phyloP scores from a whole-genome alignment of 2,888 invertebrate species.

The Nematopogon swammerdamellus region DNA sequence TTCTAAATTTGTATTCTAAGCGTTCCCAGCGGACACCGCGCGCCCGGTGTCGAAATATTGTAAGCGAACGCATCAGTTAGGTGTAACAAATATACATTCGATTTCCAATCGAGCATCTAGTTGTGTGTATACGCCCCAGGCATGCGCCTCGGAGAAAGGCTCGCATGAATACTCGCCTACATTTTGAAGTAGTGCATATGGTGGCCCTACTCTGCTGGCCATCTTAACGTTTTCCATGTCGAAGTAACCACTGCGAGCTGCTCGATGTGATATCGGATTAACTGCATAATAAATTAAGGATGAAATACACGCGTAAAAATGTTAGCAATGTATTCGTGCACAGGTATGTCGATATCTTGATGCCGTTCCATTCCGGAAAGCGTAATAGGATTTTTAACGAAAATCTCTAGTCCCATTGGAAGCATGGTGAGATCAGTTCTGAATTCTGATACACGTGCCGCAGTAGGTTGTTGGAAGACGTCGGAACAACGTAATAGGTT shows the following conservation, averaged over 20 bases:
- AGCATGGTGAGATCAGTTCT: conserved; percentile 33
- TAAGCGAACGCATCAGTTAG: neutral
- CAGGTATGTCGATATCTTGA: conserved; percentile 30
- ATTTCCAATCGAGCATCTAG: neutral
- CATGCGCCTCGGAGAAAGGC: no score
- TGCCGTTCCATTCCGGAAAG: conserved; percentile 19
- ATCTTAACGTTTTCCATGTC: neutral
- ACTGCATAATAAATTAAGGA: conserved; percentile 46
- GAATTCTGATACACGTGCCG: neutral
- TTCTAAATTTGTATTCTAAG: conserved; percentile 42
- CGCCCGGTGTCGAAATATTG: neutral
- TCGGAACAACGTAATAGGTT: neutral
- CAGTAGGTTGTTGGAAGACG: neutral
- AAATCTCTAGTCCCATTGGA: conserved; percentile 69
- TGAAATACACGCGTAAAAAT: conserved; percentile 16
- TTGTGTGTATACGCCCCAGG: no score
- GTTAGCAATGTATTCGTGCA: conserved; percentile 60
- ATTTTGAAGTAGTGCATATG: no score
- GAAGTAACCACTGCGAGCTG: conserved; percentile 19
- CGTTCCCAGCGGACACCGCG: conserved; percentile 19
- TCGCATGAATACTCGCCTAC: no score
- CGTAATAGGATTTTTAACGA: conserved; percentile 55
- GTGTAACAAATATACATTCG: neutral
- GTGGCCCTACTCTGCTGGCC: no score
- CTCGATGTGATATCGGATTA: conserved; percentile 48